Conservation (phyloP, 53 echinoderm and acorn worm genomes). For the Patiria pectinifera region DNA sequence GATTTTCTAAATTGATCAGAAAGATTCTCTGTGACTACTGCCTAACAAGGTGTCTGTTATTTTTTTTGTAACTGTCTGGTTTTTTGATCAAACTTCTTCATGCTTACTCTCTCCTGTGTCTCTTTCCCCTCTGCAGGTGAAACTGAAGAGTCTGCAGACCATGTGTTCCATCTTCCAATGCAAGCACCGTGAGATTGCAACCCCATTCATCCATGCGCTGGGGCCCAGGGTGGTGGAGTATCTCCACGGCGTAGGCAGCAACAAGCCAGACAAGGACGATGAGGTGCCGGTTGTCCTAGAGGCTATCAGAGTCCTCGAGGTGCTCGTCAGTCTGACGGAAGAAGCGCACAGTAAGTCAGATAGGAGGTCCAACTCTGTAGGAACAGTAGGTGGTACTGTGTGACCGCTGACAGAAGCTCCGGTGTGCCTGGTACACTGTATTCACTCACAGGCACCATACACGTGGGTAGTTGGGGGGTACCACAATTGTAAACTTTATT, state of each 20-base stretch:
- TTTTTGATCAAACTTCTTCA: neutral
- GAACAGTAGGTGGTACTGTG: too few species aligned
- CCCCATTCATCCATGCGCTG: constrained; percentile 94
- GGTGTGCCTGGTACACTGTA: too few species aligned
- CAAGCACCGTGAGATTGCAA: constrained; percentile 85
- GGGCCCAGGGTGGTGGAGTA: constrained; percentile 94
- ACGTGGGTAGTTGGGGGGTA: too few species aligned
- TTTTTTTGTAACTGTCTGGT: too few species aligned
- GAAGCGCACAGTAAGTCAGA: constrained; percentile 88
- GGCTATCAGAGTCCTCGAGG: constrained; percentile 82
- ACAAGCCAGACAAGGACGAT: constrained; percentile 81
- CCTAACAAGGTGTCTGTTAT: too few species aligned
- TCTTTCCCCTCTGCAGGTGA: constrained; percentile 71
- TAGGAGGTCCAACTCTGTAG: too few species aligned
- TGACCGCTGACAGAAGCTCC: too few species aligned
- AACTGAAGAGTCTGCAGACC: constrained; percentile 92
- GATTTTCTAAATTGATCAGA: too few species aligned
- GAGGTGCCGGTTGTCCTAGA: constrained; percentile 90
- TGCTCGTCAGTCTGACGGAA: constrained; percentile 91
- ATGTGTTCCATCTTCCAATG: constrained; percentile 91
- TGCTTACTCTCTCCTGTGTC: neutral
- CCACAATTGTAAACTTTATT: too few species aligned
- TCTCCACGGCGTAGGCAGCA: constrained; percentile 77
- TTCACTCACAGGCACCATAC: too few species aligned
- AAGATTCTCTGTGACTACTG: too few species aligned